A percentile compares a stretch with the other conserved stretches of the same genome.
Conservation (phyloP, 2,113 vertebrate species). For the Cyprinus carpio region DNA sequence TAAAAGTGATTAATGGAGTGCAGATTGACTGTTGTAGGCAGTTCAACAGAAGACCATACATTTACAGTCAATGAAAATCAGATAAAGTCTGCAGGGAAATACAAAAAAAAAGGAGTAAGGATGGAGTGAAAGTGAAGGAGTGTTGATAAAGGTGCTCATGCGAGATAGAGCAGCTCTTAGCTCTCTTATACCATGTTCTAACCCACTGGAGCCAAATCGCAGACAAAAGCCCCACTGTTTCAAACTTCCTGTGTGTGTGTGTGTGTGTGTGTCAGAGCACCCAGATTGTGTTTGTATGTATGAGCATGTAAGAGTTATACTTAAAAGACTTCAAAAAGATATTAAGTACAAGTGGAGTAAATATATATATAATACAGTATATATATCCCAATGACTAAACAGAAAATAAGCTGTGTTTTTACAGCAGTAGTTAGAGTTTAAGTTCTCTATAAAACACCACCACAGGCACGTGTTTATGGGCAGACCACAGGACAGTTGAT, state of each 20-base stretch:
- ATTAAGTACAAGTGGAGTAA: not conserved
- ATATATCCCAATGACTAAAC: too few species aligned
- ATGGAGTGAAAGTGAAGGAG: conserved; percentile 44
- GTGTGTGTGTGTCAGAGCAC: conserved; percentile 33
- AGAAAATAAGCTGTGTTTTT: not conserved
- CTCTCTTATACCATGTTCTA: conserved; percentile 37
- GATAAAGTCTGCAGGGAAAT: conserved; percentile 39
- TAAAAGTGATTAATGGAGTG: conserved; percentile 25
- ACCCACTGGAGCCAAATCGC: conserved; percentile 39
- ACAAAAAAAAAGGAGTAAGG: conserved; percentile 28
- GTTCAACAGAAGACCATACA: conserved; percentile 45
- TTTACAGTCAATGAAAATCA: conserved; percentile 52
- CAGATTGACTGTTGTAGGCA: conserved; percentile 30
- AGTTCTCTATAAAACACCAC: conserved; percentile 3
- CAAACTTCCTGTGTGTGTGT: conserved; percentile 48
- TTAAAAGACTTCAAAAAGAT: not conserved
- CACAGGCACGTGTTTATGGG: not conserved
- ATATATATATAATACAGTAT: too few species aligned
- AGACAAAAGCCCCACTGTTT: conserved; percentile 51
- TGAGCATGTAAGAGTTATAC: not conserved
- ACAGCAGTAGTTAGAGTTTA: not conserved
- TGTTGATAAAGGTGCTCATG: conserved; percentile 57
- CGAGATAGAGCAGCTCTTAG: conserved; percentile 53
- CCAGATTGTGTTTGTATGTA: conserved; percentile 16
- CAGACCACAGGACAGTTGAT: conserved; percentile 46